Evolutionary conservation across 2,888 invertebrate genomes (phyloP).

Genomic region (Tillus elongatus): DNA sequence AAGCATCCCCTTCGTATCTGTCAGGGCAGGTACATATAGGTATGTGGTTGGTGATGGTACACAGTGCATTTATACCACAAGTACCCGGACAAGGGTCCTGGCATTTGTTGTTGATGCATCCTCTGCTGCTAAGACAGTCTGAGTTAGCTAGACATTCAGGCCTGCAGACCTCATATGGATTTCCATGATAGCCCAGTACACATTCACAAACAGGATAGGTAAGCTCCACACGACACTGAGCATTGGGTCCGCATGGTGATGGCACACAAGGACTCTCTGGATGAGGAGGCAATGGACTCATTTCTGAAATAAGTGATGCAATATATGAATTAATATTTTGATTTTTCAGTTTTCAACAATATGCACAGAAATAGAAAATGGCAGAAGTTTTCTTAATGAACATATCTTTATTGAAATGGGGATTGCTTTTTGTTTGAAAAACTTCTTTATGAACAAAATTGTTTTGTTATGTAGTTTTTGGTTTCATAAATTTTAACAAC

Average conservation of each 20-base stretch:
- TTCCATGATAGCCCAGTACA: constrained; percentile 61
- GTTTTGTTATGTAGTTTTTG: too few relatives aligned
- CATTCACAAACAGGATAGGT: constrained; percentile 66
- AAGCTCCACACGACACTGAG: constrained; percentile 64
- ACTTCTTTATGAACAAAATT: too few relatives aligned
- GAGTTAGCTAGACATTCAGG: constrained; percentile 81
- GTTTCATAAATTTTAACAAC: too few relatives aligned
- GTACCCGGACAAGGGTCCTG: constrained; percentile 75
- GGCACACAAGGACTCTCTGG: constrained; percentile 62
- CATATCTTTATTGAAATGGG: too few relatives aligned
- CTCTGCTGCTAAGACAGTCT: constrained; percentile 72
- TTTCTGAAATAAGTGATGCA: too few relatives aligned
- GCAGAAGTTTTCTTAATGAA: too few relatives aligned
- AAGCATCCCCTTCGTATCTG: constrained; percentile 48
- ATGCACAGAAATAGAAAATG: too few relatives aligned
- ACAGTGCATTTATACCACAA: constrained; percentile 73
- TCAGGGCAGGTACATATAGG: constrained; percentile 52
- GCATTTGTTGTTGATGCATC: constrained; percentile 76
- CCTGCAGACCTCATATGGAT: constrained; percentile 66
- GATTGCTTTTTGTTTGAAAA: too few relatives aligned
- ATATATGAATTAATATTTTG: too few relatives aligned
- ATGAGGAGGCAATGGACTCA: constrained; percentile 40
- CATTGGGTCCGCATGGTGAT: constrained; percentile 74
- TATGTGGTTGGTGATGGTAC: constrained; percentile 62
- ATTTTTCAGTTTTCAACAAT: too few relatives aligned